Conservation (phyloP, 2,888 invertebrate genomes). For the Serripes groenlandicus region DNA sequence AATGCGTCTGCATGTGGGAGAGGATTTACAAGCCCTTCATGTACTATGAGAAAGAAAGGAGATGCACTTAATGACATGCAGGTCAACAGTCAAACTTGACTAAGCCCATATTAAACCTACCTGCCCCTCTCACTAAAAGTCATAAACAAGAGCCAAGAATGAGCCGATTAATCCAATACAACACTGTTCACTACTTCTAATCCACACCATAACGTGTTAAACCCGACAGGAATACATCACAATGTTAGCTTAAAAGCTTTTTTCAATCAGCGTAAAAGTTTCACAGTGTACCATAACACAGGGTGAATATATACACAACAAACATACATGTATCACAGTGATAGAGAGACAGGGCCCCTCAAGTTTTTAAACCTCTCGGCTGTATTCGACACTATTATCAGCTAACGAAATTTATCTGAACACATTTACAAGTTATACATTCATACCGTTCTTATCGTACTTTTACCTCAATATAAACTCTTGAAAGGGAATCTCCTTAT, state of each 20-base stretch:
- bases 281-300: conserved; percentile 16
- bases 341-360: conserved; percentile 2
- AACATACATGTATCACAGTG: conserved; percentile 25
- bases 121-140: too few species aligned
- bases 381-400: conserved; percentile 22
- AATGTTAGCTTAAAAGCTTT: conserved; percentile 19
- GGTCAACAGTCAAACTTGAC: conserved; percentile 18
- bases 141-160: too few species aligned
- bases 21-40: too few species aligned
- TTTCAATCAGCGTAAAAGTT: conserved; percentile 22
- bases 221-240: too few species aligned
- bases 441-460: conserved; percentile 7
- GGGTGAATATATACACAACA: conserved; percentile 18
- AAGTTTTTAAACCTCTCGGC: conserved; percentile 1
- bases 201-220: too few species aligned
- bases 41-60: too few species aligned
- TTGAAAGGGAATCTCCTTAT: conserved; percentile 28
- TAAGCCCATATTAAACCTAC: too few species aligned
- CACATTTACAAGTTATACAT: conserved; percentile 24
- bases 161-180: too few species aligned
- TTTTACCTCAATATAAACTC: conserved; percentile 21
- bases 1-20: too few species aligned
- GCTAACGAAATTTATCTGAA: conserved; percentile 28
- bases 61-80: conserved; percentile 10
- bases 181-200: too few species aligned